Percentiles rank a stretch among this genome's conserved stretches.
These are phyloP conservation scores for Dromaius novaehollandiae DNA, from an alignment of 2,113 vertebrate species.

Conservation along the genomic window DNA sequence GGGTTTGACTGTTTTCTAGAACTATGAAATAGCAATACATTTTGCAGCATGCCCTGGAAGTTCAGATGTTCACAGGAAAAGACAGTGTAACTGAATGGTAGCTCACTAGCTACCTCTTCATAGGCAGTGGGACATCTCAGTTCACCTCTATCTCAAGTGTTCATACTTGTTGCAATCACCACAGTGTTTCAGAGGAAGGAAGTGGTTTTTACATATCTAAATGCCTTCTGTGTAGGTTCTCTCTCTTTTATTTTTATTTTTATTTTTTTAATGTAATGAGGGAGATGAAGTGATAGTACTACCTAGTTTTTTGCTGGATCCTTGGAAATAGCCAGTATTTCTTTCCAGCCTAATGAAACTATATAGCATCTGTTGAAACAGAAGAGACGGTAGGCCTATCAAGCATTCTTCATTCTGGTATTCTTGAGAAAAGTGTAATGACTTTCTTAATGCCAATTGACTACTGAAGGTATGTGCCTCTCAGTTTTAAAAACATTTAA, in stretches of 20 bases:
- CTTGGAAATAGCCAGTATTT: neutral
- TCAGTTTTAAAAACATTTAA: neutral
- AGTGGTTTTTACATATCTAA: neutral
- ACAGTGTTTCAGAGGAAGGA: neutral
- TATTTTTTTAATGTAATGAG: neutral
- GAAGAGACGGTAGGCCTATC: neutral
- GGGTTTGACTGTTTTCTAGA: neutral
- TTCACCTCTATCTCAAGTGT: neutral
- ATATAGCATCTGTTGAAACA: neutral
- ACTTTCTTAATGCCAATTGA: neutral
- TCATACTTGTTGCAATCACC: neutral
- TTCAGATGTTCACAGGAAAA: neutral
- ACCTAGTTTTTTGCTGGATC: neutral
- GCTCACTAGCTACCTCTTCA: neutral
- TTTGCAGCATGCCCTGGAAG: neutral
- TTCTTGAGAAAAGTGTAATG: neutral
- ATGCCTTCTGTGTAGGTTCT: neutral
- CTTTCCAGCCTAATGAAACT: neutral
- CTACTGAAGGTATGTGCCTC: neutral
- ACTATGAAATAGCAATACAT: fast-evolving
- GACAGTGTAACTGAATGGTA: neutral
- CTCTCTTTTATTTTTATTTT: neutral
- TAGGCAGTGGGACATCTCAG: neutral
- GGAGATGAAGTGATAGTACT: neutral
- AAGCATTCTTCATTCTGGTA: neutral